Percentiles rank a stretch among this genome's conserved stretches.
These are phyloP conservation scores for Ormyrus pomaceus DNA, from an alignment of 2,888 invertebrate species.

Conservation along the genomic window DNA sequence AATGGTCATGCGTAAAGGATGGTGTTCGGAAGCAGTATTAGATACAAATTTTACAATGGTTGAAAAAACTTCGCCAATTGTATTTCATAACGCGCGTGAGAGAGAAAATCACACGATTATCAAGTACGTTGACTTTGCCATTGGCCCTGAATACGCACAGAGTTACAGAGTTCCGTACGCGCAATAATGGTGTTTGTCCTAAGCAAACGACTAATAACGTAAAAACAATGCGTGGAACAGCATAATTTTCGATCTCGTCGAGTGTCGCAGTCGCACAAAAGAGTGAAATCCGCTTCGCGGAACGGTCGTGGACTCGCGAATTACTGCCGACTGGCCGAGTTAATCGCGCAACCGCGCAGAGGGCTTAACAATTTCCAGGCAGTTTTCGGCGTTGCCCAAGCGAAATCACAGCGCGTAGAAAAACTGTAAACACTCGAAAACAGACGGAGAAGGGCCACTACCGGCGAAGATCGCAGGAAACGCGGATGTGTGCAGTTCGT, in stretches of 20 bases:
- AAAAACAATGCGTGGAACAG: not conserved
- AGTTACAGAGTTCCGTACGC: not conserved
- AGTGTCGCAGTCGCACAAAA: not conserved
- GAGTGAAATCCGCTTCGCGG: not conserved
- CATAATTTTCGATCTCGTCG: constrained; percentile 16
- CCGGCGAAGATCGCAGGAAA: constrained; percentile 31
- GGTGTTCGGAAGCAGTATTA: too few species aligned
- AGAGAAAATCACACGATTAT: constrained; percentile 32
- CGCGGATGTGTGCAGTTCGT: not conserved
- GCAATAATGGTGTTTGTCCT: not conserved
- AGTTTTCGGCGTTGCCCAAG: not conserved
- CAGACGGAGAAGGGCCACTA: not conserved
- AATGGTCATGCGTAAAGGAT: too few species aligned
- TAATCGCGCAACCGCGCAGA: too few species aligned
- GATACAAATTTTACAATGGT: too few species aligned
- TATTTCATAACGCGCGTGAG: not conserved
- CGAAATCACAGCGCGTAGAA: not conserved
- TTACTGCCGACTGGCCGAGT: too few species aligned
- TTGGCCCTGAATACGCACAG: constrained; percentile 27
- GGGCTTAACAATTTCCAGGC: too few species aligned
- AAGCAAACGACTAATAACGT: constrained; percentile 14
- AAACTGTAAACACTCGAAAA: not conserved
- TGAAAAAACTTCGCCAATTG: too few species aligned
- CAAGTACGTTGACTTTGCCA: constrained; percentile 39
- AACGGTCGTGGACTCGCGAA: not conserved